Base-by-base conservation (phyloP, 1,140 invertebrate genomes). In the Heliconius melpomene region DNA sequence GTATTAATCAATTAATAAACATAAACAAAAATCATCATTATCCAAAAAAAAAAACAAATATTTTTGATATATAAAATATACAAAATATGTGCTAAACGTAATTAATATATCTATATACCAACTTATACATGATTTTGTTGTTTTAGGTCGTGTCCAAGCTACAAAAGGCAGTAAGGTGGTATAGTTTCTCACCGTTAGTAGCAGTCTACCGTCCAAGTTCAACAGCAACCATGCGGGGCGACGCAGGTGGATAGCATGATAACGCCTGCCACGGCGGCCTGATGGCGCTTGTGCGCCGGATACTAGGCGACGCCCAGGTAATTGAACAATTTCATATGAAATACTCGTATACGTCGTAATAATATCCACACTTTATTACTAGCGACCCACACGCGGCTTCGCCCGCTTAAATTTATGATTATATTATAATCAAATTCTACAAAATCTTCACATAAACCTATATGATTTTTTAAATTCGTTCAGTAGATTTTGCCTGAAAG, bases 221-320 rank as follows among this genome's bases (percentile, higher is more conserved):
- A 46, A 29, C 40, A 36, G 75, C 66, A 54, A 78, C 72, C 84
- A 92, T 92, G 90, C 84, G 84, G 80, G 78, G 83, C 73, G 80
- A 88, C 84, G 88, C 85, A 77, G 91, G 89, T 83, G 93, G 93
- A 86, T 95, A 94, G 91, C 90, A 95, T 95, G 94, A 87, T 89
- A 89, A 87, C 91, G 82, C 85, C 83, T 85, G 90, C 90, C 90
- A 91, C 90, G 88, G 90, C 93, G 88, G 92, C 91, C 91, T 91
- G 90, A 94, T 95, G 94, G 94, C 94, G 91, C 93, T 95, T 87
- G 93, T 95, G 92, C 93, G 94, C 90, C 94, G 94, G 72, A 94
- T 95, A 87, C 87, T 95, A 91, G 94, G 94, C 88, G 94, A 95
- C 93, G 94, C 94, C 90, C 94, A 95, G 93, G 93, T 94, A 87